A percentile compares a stretch with the other conserved stretches of the same genome.
Evolutionary conservation across 2,888 invertebrate species (phyloP).

Genomic region (Scelioninae gen. 1): DNA sequence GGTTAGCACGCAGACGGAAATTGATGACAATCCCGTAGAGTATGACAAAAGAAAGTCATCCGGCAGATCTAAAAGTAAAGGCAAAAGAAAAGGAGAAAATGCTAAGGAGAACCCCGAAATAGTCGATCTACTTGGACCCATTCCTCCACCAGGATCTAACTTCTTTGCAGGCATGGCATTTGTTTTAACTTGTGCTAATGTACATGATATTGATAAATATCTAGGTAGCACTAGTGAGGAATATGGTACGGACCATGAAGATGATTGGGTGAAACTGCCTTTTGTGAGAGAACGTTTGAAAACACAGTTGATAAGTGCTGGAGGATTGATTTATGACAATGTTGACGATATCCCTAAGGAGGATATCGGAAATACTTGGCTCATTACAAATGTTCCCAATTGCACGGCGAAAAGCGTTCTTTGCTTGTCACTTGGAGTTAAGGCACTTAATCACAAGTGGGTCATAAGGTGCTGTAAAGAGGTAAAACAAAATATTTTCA

Average conservation of each 20-base stretch:
- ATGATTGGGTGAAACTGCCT: constrained; percentile 85
- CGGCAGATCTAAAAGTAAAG: constrained; percentile 84
- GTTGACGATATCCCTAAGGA: constrained; percentile 86
- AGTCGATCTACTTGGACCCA: constrained; percentile 86
- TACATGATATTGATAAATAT: constrained; percentile 77
- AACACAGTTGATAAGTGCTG: constrained; percentile 87
- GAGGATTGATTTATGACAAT: constrained; percentile 87
- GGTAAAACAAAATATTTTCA: constrained; percentile 64
- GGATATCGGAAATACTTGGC: constrained; percentile 86
- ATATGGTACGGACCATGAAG: constrained; percentile 86
- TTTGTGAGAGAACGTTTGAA: constrained; percentile 86
- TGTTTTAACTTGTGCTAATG: constrained; percentile 86
- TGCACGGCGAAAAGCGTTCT: constrained; percentile 90
- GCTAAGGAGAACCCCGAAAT: constrained; percentile 85
- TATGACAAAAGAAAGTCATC: constrained; percentile 70
- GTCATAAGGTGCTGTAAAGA: constrained; percentile 87
- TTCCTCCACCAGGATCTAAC: constrained; percentile 84
- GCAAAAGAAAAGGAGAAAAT: constrained; percentile 73
- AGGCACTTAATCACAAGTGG: constrained; percentile 89
- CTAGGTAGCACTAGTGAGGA: constrained; percentile 84
- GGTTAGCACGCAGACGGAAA: constrained; percentile 78
- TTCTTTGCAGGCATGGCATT: constrained; percentile 86
- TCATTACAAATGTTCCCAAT: constrained; percentile 89
- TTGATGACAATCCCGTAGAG: constrained; percentile 74
- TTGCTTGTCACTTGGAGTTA: constrained; percentile 88